Evolutionary conservation across 2,113 vertebrate genomes (phyloP), one percentile per base, ranked within the genome.

Genomic region (Martes martes): DNA sequence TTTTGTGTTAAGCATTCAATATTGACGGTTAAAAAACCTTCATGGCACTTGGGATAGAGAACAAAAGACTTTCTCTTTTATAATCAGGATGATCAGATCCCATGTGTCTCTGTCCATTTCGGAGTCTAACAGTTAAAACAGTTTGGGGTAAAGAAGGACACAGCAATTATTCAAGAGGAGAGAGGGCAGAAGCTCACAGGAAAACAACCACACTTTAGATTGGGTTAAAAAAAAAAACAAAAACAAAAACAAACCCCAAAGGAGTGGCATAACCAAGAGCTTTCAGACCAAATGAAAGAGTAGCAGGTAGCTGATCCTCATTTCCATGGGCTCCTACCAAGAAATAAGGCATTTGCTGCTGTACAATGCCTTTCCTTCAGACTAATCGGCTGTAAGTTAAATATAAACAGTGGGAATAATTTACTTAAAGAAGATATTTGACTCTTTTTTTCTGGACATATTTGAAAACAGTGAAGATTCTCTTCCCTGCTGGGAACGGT

Each of bases 301-400:
- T 0, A 26, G 31, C 0, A 1, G 2, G 6, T 16, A 7, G 1
- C 10, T 18, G 2, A 33, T 47, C 18, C 28, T 52, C 19, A 33
- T 7, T 50, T n/a, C 33, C 4, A 2, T 26, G n/a, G 71, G 4
- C 11, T 2, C 0, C 14, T 16, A 31, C 11, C 0, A 31, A 42
- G 50, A 84, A 74, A 52, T 74, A 63, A 89, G 33, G 5, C 1
- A 1, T 26, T 0, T 28, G 6, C 24, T 42, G 4, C 19, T 3
- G 16, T 13, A 3, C 1, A 4, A 0, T n/a, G 24, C 33, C n/a
- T 80, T 84, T 80, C 47, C 80, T 26, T 50, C 63, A 57, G 19
- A 55, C 31, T 65, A 13, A n/a, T 57, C 7, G 39, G 50, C 39
- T 42, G 9, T 23, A 6, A 31, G 9, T 74, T 81, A 31, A 84